phyloP scores from a whole-genome alignment of 2,888 invertebrate species.

The Drosophila bunnanda region DNA sequence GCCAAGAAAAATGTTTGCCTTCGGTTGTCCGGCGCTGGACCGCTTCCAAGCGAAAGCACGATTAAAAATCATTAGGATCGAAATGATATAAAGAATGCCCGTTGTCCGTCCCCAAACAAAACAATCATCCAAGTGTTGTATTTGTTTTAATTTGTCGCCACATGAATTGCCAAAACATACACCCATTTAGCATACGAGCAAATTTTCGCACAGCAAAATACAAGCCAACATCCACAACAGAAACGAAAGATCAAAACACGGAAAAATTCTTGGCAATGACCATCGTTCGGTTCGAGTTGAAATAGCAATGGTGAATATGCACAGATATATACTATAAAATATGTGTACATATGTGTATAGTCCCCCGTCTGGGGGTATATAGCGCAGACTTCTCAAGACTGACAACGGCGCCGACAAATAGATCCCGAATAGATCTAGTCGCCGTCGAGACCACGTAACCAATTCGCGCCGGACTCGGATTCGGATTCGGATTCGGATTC shows the following conservation, averaged over 20 bases:
- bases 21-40: constrained; percentile 12
- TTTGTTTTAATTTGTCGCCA: constrained; percentile 77
- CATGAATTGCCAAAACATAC: constrained; percentile 70
- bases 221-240: constrained; percentile 5
- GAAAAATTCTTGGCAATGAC: constrained; percentile 81
- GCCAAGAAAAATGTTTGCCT: constrained; percentile 31
- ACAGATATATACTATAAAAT: constrained; percentile 9
- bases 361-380: constrained; percentile 4
- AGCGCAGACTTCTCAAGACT: constrained; percentile 62
- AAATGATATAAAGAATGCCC: constrained; percentile 39
- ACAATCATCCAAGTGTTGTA: constrained; percentile 50
- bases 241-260: constrained; percentile 74
- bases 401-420: constrained; percentile 71
- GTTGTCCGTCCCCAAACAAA: constrained; percentile 26
- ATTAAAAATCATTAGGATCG: constrained; percentile 38
- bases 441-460: constrained; percentile 14
- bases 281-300: constrained; percentile 69
- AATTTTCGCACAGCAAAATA: constrained; percentile 15
- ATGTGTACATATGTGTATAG: constrained; percentile 4
- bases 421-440: constrained; percentile 16
- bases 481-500: not conserved
- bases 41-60: constrained; percentile 25
- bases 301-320: constrained; percentile 70
- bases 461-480: constrained; percentile 19
- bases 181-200: constrained; percentile 17